A percentile compares a stretch with the other conserved stretches of the same genome.
Evolutionary conservation across 2,797 vertebrate species (phyloP).

Genomic region (Sebastiscus tertius): DNA sequence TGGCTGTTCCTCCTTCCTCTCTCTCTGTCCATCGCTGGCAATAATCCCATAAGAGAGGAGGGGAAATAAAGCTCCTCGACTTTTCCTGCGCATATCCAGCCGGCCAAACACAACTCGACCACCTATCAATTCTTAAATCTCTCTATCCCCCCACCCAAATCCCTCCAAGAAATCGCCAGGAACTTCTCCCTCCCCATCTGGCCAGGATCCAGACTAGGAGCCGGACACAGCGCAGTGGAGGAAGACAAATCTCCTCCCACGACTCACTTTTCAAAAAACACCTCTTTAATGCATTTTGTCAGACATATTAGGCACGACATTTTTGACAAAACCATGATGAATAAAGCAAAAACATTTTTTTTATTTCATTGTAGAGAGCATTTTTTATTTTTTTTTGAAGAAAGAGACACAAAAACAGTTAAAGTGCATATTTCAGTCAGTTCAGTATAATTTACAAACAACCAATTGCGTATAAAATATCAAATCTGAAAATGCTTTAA

Average conservation of each 20-base stretch:
- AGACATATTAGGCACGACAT: conserved; percentile 58
- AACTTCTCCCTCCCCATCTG: conserved; percentile 83
- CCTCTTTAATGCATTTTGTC: conserved; percentile 71
- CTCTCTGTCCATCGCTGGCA: conserved; percentile 79
- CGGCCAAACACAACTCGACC: conserved; percentile 78
- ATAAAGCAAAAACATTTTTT: not conserved
- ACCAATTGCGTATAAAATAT: not conserved
- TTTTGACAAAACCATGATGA: not conserved
- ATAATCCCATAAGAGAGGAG: conserved; percentile 77
- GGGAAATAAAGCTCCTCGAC: conserved; percentile 59
- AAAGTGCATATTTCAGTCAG: conserved; percentile 26
- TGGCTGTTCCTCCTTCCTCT: conserved; percentile 67
- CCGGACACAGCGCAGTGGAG: conserved; percentile 71
- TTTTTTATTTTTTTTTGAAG: not conserved
- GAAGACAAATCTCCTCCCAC: conserved; percentile 74
- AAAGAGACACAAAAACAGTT: not conserved
- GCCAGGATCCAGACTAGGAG: conserved; percentile 82
- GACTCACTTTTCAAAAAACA: conserved; percentile 70
- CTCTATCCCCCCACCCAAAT: conserved; percentile 60
- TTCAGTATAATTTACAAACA: conserved; percentile 48
- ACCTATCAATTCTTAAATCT: conserved; percentile 83
- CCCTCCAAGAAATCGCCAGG: conserved; percentile 78
- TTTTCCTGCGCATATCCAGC: conserved; percentile 66
- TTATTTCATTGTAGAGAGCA: conserved; percentile 27
- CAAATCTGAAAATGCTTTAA: not conserved